Evolutionary conservation across 2,113 vertebrate genomes (phyloP), one percentile per base, ranked within the genome.

Genomic region (Pollachius pollachius): DNA sequence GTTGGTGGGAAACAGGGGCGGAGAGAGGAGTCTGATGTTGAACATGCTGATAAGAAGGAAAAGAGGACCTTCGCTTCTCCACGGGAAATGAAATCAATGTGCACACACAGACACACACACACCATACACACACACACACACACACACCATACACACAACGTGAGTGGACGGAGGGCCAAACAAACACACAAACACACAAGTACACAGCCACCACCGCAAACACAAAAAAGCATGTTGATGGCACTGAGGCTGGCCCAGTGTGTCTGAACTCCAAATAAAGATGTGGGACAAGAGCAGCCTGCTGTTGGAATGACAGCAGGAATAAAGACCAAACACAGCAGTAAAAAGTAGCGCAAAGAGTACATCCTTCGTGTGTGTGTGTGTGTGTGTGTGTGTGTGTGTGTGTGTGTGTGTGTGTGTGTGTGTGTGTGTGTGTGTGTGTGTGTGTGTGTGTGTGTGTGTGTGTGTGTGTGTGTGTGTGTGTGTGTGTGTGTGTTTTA

Each of bases 31-130:
- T 75, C 71, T 56, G 56, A 84, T 68, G 64, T 11, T 48, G 30
- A 81, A 81, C 71, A 77, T 76, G 71, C 77, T 71, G 70, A 65
- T 25, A 74, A 62, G 67, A 78, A 70, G 72, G 74, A 71, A 74
- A 75, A 71, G 61, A 71, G 58, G 62, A 54, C 67, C 62, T 80
- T 64, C 57, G 68, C 81, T 69, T 68, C 61, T 66, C 65, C 61
- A 63, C 13, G 48, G 16, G 65, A 66, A 74, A 72, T 74, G 70
- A 76, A 74, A 70, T 72, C 54, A 57, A 5, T 57, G 54, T 57
- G n/a, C 54, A 3, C 18, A 16, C 61, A 67, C 41, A 5, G 58
- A 1, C 19, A 69, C 30, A 48, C 64, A 70, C 64, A 64, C 17
- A 54, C 37, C 30, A 37, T 16, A 3, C 18, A 16, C 61, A 67